Percentiles rank a stretch among this genome's conserved stretches.
Conservation (phyloP, 2,888 invertebrate genomes). For the Stratiomys singularior region DNA sequence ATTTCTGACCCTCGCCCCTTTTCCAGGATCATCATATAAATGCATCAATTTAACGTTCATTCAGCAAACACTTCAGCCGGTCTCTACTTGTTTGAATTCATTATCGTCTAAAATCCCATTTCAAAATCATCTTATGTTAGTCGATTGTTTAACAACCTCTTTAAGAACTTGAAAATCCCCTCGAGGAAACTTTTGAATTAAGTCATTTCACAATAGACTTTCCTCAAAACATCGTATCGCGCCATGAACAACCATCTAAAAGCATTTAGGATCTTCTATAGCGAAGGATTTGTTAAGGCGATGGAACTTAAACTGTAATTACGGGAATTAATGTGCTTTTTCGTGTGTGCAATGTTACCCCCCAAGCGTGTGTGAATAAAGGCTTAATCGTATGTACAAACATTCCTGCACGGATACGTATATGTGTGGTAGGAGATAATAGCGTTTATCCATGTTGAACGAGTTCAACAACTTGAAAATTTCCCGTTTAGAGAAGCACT, state of each 20-base stretch:
- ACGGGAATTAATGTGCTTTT: slow-evolving; percentile 42
- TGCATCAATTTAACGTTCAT: too few relatives aligned
- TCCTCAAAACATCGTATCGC: slow-evolving; percentile 1
- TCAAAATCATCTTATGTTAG: slow-evolving; percentile 9
- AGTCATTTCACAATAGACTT: slow-evolving; percentile 32
- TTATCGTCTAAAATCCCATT: slow-evolving; percentile 29
- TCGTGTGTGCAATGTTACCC: slow-evolving; percentile 42
- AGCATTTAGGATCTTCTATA: slow-evolving; percentile 5
- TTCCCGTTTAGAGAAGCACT: background rate
- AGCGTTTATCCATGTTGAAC: slow-evolving; percentile 30
- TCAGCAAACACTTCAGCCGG: too few relatives aligned
- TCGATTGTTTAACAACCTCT: slow-evolving; percentile 30
- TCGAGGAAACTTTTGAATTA: slow-evolving; percentile 34
- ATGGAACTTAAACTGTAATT: slow-evolving; percentile 38
- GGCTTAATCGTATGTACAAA: slow-evolving; percentile 36
- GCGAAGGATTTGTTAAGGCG: slow-evolving; percentile 32
- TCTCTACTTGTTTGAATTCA: background rate
- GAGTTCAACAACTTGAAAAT: slow-evolving; percentile 40
- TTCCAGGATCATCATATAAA: too few relatives aligned
- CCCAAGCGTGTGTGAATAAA: slow-evolving; percentile 39
- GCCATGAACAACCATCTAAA: slow-evolving; percentile 21
- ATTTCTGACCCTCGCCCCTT: too few relatives aligned
- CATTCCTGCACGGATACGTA: background rate
- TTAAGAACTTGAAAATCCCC: slow-evolving; percentile 24
- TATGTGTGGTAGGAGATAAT: slow-evolving; percentile 6